Base-by-base conservation (phyloP, 2,888 invertebrate genomes). In the Eristalis tenax region DNA sequence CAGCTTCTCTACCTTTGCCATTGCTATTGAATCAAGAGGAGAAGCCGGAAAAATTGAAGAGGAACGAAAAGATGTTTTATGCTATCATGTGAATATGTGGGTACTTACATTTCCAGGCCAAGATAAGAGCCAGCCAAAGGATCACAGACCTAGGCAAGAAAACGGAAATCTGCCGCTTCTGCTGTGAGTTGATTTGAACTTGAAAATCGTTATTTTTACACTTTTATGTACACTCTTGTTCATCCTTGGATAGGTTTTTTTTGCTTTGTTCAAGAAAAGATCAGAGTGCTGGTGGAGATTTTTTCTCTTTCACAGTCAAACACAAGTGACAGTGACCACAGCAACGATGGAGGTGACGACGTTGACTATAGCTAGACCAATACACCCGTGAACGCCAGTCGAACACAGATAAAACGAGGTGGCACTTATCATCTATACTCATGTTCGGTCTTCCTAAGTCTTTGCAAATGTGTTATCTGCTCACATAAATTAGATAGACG, bases 91-190 rank as follows among this genome's bases (percentile, higher is more conserved):
- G 57, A 61, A 61, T 86, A 83, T 82, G 66, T 78, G 57, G 43
- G 65, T 86, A 86, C 86, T 83, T 86, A 86, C 86, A 79, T 70
- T 75, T 79, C 73, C 57, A 78, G 56, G 43, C 79, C 57, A n/a
- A 65, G 82, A 86, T 82, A 82, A 78, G 78, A 78, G 59, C 18
- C 50, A 59, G 59, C 64, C 43, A 59, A 73, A 69, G 40, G 56
- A 61, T 74, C 50, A 8, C 32, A 32, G 26, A 32, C 0, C 4
- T 4, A 28, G 0, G 0, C 26, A 76, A 43, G 43, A n/a, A 43
- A 43, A 43, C 32, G 3, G 8, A 32, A 8, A 2, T 32, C 4
- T n/a, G n/a, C 5, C n/a, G 4, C n/a, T 5, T 50, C 50, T 50
- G 50, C 50, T 50, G 38, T 38, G 38, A 38, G 38, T 13, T 50